Percentiles rank a stretch among this genome's conserved stretches.
Conservation (phyloP, 2,888 invertebrate species). For the Eubasilissa splendida region DNA sequence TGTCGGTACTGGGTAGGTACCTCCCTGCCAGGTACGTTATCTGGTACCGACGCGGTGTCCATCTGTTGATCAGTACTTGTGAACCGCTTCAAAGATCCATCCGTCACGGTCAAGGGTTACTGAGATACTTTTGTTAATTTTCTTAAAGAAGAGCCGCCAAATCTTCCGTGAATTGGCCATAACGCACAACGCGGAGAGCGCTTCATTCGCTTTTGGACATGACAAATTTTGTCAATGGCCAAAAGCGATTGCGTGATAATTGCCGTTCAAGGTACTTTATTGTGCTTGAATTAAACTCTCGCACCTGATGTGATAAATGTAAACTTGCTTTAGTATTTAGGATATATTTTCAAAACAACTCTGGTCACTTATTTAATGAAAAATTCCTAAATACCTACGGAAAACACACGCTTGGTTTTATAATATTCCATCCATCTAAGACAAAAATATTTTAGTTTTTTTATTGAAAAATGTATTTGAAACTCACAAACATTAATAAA, state of each 20-base stretch:
- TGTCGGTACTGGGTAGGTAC: not conserved
- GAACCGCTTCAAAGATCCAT: conserved; percentile 30
- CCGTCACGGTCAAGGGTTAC: conserved; percentile 40
- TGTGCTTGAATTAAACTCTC: not conserved
- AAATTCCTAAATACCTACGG: no score
- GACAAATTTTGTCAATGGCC: conserved; percentile 21
- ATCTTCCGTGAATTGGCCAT: conserved; percentile 1
- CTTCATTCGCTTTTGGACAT: conserved; percentile 9
- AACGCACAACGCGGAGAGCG: not conserved
- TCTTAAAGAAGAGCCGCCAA: conserved; percentile 40
- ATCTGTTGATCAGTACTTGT: conserved; percentile 2
- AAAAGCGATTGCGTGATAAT: conserved; percentile 15
- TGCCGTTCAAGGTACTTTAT: conserved; percentile 7
- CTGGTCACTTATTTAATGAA: no score
- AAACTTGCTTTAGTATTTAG: not conserved
- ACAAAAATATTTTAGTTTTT: no score
- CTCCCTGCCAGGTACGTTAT: not conserved
- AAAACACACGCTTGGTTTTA: no score
- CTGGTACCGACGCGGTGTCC: not conserved
- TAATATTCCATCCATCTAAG: no score
- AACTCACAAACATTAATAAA: no score
- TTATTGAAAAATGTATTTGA: no score
- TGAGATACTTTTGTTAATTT: conserved; percentile 36
- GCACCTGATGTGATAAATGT: not conserved
- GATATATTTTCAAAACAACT: no score